Evolutionary conservation across 2,888 invertebrate species (phyloP).

Genomic region (Acholoe squamosa): DNA sequence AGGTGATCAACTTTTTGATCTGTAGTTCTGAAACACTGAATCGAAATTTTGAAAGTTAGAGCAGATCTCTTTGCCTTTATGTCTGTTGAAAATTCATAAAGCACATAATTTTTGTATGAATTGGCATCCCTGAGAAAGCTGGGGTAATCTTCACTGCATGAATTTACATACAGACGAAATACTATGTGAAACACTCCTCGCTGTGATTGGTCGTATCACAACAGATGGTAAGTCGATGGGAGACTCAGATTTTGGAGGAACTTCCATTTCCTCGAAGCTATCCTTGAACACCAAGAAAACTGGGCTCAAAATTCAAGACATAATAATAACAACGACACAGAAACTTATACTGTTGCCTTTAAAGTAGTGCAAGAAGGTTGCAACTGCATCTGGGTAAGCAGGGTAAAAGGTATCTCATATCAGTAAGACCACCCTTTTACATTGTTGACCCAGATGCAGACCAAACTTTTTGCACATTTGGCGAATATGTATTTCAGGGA

Average conservation of each 20-base stretch:
- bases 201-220: conserved; percentile 30
- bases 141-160: too few species aligned
- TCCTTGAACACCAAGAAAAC: not conserved
- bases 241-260: not conserved
- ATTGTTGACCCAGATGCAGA: too few species aligned
- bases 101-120: not conserved
- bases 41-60: too few species aligned
- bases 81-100: not conserved
- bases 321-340: not conserved
- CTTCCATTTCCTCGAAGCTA: conserved; percentile 19
- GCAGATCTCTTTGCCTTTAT: not conserved
- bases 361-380: too few species aligned
- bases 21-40: too few species aligned
- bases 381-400: too few species aligned
- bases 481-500: too few species aligned
- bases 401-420: too few species aligned
- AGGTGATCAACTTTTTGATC: too few species aligned
- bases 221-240: conserved; percentile 1
- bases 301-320: not conserved
- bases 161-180: conserved; percentile 47
- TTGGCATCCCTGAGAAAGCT: not conserved
- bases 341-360: too few species aligned
- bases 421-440: too few species aligned
- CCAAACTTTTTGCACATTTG: too few species aligned
- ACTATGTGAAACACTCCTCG: not conserved